Evolutionary conservation across 2,113 vertebrate species (phyloP).

Genomic region (Saiga tatarica): DNA sequence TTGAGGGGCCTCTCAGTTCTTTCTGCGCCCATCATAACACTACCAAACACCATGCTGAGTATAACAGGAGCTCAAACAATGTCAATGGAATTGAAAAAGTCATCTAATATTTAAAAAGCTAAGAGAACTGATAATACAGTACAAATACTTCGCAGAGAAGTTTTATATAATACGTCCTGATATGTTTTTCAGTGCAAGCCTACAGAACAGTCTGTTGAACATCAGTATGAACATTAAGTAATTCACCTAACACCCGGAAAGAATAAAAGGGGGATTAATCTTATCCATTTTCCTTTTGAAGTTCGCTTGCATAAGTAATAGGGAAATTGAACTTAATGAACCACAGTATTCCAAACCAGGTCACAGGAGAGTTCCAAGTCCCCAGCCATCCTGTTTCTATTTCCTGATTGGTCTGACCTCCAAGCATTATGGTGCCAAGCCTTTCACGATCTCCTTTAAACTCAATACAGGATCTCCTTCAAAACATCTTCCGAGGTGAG

Average conservation of each 20-base stretch:
- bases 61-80: not conserved
- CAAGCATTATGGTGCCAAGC: conserved; percentile 35
- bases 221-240: not conserved
- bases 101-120: not conserved
- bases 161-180: not conserved
- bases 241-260: not conserved
- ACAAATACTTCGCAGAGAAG: not conserved
- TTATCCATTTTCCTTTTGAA: conserved; percentile 16
- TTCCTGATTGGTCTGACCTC: conserved; percentile 64
- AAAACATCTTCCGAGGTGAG: conserved; percentile 42
- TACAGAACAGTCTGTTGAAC: not conserved
- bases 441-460: conserved; percentile 39
- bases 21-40: not conserved
- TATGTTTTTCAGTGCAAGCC: not conserved
- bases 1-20: not conserved
- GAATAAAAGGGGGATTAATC: not conserved
- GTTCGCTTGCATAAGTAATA: not conserved
- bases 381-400: conserved; percentile 62
- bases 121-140: not conserved
- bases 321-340: conserved; percentile 57
- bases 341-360: conserved; percentile 67
- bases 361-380: conserved; percentile 59
- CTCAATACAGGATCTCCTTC: not conserved
- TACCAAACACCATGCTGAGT: not conserved
- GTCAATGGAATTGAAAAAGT: conserved; percentile 11